These are phyloP conservation scores for Cairina moschata DNA, from an alignment of 2,113 vertebrate species.

Conservation along the genomic window DNA sequence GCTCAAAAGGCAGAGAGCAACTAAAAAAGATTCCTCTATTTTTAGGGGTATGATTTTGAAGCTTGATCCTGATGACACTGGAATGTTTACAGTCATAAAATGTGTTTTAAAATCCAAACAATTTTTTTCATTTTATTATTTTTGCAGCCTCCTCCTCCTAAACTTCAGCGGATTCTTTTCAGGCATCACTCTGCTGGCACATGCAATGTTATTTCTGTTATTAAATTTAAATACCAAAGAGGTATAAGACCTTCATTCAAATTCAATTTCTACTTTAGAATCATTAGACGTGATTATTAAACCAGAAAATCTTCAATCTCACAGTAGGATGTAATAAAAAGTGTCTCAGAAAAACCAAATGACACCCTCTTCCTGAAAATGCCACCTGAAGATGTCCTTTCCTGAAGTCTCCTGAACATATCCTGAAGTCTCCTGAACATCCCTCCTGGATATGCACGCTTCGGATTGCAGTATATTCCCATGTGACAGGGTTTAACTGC, in stretches of 20 bases:
- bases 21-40: constrained; percentile 30
- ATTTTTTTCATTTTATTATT: background rate
- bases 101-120: background rate
- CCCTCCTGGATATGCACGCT: background rate
- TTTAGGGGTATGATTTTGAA: constrained; percentile 42
- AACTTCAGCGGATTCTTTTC: background rate
- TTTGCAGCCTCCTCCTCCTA: background rate
- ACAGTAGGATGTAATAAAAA: background rate
- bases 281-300: background rate
- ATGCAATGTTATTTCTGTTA: background rate
- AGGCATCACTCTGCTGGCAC: background rate
- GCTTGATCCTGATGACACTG: background rate
- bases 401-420: background rate
- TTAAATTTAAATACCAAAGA: background rate
- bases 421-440: too few relatives aligned
- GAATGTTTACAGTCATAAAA: background rate
- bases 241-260: background rate
- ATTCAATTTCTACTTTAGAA: background rate
- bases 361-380: background rate
- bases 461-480: background rate
- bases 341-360: background rate
- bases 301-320: background rate
- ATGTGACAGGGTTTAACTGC: background rate
- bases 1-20: constrained; percentile 28
- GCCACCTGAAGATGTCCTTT: background rate